Conservation (phyloP, 2,797 vertebrate species). For the Sparidentex hasta region DNA sequence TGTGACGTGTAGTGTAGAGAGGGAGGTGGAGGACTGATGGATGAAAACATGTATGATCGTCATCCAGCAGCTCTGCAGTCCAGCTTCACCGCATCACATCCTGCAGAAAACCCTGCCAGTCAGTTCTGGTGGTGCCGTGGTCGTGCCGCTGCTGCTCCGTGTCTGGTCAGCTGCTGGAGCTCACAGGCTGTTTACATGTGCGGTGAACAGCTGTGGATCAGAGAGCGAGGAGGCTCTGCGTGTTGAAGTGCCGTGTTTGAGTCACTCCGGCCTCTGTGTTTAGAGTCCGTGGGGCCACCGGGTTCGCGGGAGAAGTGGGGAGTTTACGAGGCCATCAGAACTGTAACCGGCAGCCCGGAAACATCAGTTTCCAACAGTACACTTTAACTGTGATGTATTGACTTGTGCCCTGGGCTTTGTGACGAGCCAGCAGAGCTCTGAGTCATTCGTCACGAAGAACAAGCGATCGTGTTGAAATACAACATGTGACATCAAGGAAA, state of each 20-base stretch:
- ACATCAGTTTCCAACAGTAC: not conserved
- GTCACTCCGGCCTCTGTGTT: slow-evolving; percentile 66
- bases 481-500: slow-evolving; percentile 1
- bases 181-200: slow-evolving; percentile 69
- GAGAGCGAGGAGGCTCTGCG: slow-evolving; percentile 20
- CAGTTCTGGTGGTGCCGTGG: not conserved
- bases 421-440: slow-evolving; percentile 28
- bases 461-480: slow-evolving; percentile 7
- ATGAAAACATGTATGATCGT: not conserved
- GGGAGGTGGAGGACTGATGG: not conserved
- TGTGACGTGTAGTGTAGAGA: not conserved
- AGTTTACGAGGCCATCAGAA: slow-evolving; percentile 37
- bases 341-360: slow-evolving; percentile 9
- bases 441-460: not conserved
- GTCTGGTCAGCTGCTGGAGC: slow-evolving; percentile 51
- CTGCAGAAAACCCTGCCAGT: slow-evolving; percentile 29
- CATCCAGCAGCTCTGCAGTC: slow-evolving; percentile 5
- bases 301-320: slow-evolving; percentile 37
- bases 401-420: not conserved
- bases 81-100: slow-evolving; percentile 29
- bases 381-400: slow-evolving; percentile 6
- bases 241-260: slow-evolving; percentile 53
- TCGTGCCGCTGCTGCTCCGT: not conserved
- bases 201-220: slow-evolving; percentile 63
- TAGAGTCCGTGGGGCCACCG: slow-evolving; percentile 58